Base-by-base conservation (phyloP, 2,797 vertebrate genomes). In the Dendrocincla tyrannina region DNA sequence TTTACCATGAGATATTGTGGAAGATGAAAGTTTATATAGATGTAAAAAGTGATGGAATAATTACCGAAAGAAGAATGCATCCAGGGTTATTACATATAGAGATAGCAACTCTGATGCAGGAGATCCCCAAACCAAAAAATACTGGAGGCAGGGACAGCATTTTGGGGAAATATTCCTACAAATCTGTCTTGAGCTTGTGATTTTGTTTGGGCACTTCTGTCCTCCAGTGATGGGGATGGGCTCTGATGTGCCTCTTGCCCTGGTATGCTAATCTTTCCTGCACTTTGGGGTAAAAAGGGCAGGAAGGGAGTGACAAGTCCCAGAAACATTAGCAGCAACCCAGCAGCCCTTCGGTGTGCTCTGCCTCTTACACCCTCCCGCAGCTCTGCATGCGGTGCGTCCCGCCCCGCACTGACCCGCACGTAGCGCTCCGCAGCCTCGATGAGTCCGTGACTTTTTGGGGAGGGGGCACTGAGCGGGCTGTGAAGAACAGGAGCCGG, bases 371-470 rank as follows among this genome's bases (percentile, higher is more conserved):
- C 42, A 17, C 0, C 20, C 56, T 28, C 30, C 53, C 3, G 25
- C 41, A 33, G 46, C 39, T 62, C 50, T 8, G 58, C 47, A 50
- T 7, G 32, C 27, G 0, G 28, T 1, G 17, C 20, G 14, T n/a
- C 42, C 41, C 49, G 2, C 25, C 3, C 72, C 17, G 23, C 23
- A 0, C 39, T 7, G 2, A 32, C 4, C 55, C 19, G 33, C 33
- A 1, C 33, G 28, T 13, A 8, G 12, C 4, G 23, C 56, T 23
- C 68, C 16, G 52, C 24, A 55, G 55, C 55, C 25, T 11, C 7
- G 7, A 62, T 13, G 12, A 10, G 62, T 24, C 4, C 2, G 1
- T 3, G 60, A 2, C 28, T 50, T 46, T 66, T 7, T 0, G 4
- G 10, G 7, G 4, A 22, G 17, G 8, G 8, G 4, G 9, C 64